These are phyloP conservation scores for Byasa hedistus DNA, from an alignment of 2,888 invertebrate species.

Conservation along the genomic window DNA sequence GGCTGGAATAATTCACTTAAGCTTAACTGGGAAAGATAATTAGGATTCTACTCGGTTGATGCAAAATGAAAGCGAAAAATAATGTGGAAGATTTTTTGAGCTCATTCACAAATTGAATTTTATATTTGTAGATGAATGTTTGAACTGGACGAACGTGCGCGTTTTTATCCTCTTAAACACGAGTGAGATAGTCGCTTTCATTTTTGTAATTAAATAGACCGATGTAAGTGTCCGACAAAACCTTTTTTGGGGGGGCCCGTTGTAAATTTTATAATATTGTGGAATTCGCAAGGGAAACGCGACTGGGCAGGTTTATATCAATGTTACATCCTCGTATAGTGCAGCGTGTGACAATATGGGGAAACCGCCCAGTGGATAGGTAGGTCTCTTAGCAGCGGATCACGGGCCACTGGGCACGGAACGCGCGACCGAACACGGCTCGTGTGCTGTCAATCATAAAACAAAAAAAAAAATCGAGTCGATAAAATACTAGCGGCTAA, in stretches of 20 bases:
- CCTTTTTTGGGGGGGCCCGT: constrained; percentile 30
- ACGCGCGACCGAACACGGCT: constrained; percentile 74
- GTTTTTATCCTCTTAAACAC: constrained; percentile 60
- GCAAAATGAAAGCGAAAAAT: constrained; percentile 78
- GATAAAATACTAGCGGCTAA: constrained; percentile 64
- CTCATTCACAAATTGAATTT: constrained; percentile 79
- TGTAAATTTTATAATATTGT: constrained; percentile 12
- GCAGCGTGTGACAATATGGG: constrained; percentile 63
- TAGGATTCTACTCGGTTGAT: constrained; percentile 78
- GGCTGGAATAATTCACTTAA: constrained; percentile 79
- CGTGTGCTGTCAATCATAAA: constrained; percentile 79
- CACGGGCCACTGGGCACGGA: constrained; percentile 68
- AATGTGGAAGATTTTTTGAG: constrained; percentile 74
- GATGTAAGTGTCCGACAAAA: constrained; percentile 33
- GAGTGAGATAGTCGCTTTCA: constrained; percentile 55
- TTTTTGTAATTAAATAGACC: constrained; percentile 54
- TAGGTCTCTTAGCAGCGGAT: constrained; percentile 68
- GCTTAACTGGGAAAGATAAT: constrained; percentile 80
- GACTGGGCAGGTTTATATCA: constrained; percentile 10
- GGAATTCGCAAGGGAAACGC: not conserved
- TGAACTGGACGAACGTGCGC: constrained; percentile 69
- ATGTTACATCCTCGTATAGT: constrained; percentile 34
- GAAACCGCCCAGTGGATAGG: constrained; percentile 53
- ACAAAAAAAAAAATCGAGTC: constrained; percentile 57
- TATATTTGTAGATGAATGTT: constrained; percentile 75